phyloP scores from a whole-genome alignment of 2,113 vertebrate species.

The Forbesichthys agassizii region DNA sequence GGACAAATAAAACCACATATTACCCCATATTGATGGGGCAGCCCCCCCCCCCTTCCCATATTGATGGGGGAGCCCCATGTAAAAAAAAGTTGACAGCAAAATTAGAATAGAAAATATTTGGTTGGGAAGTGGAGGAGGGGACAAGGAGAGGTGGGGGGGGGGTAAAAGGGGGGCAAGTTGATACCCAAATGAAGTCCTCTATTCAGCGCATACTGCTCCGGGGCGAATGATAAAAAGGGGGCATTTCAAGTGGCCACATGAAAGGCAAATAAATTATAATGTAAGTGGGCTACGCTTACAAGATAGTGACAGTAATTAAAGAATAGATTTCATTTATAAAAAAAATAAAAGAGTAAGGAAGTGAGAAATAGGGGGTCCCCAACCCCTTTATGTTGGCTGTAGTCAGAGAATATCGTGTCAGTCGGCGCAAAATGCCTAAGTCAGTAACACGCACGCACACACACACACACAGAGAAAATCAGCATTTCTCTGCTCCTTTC shows the following conservation, averaged over 20 bases:
- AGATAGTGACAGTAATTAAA: slow-evolving; percentile 50
- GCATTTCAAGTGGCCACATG: slow-evolving; percentile 55
- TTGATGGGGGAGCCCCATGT: slow-evolving; percentile 55
- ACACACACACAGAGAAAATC: slow-evolving; percentile 14
- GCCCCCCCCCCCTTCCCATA: slow-evolving; percentile 53
- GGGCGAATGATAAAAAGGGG: slow-evolving; percentile 42
- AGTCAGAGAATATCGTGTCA: slow-evolving; percentile 11
- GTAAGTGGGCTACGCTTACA: slow-evolving; percentile 40
- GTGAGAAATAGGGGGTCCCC: background rate
- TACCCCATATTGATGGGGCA: background rate
- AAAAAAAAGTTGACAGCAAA: slow-evolving; percentile 70
- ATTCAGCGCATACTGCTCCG: slow-evolving; percentile 44
- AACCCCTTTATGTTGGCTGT: slow-evolving; percentile 28
- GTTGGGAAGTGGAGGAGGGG: slow-evolving; percentile 33
- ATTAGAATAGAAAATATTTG: slow-evolving; percentile 53
- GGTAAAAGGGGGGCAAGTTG: slow-evolving; percentile 13
- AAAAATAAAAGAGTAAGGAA: background rate
- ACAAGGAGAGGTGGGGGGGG: slow-evolving; percentile 14
- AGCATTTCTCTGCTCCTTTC: slow-evolving; percentile 14
- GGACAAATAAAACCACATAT: slow-evolving; percentile 70
- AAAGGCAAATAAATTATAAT: slow-evolving; percentile 58
- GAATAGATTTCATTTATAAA: slow-evolving; percentile 36
- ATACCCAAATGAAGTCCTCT: slow-evolving; percentile 56
- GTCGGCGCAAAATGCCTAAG: slow-evolving; percentile 26
- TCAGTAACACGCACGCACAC: slow-evolving; percentile 18